Conservation (phyloP, 2,113 vertebrate species). For the Blennius ocellaris region DNA sequence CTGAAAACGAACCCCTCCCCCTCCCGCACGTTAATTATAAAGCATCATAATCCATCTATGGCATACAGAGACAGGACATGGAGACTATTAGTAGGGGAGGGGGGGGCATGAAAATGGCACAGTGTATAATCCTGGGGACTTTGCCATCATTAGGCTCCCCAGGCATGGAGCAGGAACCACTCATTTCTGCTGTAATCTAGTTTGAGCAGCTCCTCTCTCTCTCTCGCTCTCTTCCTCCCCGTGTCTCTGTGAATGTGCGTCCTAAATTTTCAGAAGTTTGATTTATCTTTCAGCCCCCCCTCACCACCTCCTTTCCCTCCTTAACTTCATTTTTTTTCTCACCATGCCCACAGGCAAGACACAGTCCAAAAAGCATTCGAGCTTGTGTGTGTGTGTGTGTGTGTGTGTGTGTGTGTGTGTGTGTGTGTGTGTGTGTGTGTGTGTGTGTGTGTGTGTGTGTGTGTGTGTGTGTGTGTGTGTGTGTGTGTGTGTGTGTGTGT, state of each 20-base stretch:
- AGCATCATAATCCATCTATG: constrained; percentile 81
- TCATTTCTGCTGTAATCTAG: constrained; percentile 74
- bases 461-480: constrained; percentile 33
- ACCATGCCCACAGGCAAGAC: constrained; percentile 67
- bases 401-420: constrained; percentile 33
- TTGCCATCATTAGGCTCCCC: constrained; percentile 71
- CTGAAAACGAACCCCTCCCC: constrained; percentile 54
- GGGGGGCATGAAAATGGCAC: constrained; percentile 72
- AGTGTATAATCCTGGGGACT: constrained; percentile 74
- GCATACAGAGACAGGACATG: constrained; percentile 79
- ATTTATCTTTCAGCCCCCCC: constrained; percentile 48
- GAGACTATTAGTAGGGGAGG: constrained; percentile 74
- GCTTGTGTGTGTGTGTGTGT: constrained; percentile 28
- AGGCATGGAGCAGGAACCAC: constrained; percentile 63
- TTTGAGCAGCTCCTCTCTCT: constrained; percentile 53
- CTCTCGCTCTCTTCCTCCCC: not conserved
- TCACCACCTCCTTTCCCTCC: not conserved
- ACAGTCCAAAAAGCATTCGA: constrained; percentile 57
- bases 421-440: constrained; percentile 34
- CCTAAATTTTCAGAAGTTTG: constrained; percentile 67
- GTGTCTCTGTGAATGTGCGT: constrained; percentile 23
- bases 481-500: constrained; percentile 23
- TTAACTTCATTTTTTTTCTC: constrained; percentile 60
- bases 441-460: constrained; percentile 47
- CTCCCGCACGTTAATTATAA: constrained; percentile 79